Evolutionary conservation across 1,140 invertebrate genomes (phyloP).

Genomic region (Zaprionus capensis): DNA sequence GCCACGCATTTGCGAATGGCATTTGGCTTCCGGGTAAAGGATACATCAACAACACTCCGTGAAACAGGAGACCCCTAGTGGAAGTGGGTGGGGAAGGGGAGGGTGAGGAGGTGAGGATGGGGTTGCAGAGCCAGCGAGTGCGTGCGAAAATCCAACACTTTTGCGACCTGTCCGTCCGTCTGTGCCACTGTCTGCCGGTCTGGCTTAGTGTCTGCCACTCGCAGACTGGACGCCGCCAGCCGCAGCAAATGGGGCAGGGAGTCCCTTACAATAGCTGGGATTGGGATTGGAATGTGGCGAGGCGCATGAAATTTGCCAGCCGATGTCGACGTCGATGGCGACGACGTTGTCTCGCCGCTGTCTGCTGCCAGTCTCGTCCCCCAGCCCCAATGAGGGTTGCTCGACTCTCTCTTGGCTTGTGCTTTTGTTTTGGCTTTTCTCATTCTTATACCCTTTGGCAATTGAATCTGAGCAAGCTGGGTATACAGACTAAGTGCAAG

Average conservation of each 20-base stretch:
- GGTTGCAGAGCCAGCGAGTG: slow-evolving; percentile 44
- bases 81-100: background rate
- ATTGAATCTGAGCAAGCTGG: background rate
- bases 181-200: slow-evolving; percentile 37
- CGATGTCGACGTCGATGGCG: slow-evolving; percentile 38
- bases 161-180: slow-evolving; percentile 65
- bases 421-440: slow-evolving; percentile 25
- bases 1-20: slow-evolving; percentile 68
- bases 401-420: slow-evolving; percentile 18
- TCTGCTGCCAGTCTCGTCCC: slow-evolving; percentile 68
- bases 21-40: slow-evolving; percentile 77
- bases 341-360: slow-evolving; percentile 74
- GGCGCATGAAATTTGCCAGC: slow-evolving; percentile 32
- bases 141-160: slow-evolving; percentile 80
- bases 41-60: slow-evolving; percentile 55
- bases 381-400: slow-evolving; percentile 52
- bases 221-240: slow-evolving; percentile 74
- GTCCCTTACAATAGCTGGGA: background rate
- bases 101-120: background rate
- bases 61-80: slow-evolving; percentile 39
- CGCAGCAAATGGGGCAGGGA: slow-evolving; percentile 11
- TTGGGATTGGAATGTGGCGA: slow-evolving; percentile 13
- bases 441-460: slow-evolving; percentile 5
- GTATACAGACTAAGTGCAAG: background rate
- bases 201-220: slow-evolving; percentile 34